Conservation (phyloP, 2,888 invertebrate species). For the Mantis religiosa region DNA sequence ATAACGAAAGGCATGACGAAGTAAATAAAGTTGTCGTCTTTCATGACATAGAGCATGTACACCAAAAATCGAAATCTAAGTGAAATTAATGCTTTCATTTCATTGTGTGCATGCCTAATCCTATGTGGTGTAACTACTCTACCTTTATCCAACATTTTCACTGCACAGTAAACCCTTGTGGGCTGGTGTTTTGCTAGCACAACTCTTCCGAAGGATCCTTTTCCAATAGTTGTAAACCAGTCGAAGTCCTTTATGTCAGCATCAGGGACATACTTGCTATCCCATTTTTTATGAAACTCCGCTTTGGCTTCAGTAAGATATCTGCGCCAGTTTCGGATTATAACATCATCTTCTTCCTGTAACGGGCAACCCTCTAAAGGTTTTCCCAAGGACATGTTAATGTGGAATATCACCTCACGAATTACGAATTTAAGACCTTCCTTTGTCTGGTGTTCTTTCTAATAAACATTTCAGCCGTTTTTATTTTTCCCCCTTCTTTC, state of each 20-base stretch:
- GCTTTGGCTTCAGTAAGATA: not conserved
- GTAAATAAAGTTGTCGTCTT: conserved; percentile 27
- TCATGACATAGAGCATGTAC: conserved; percentile 20
- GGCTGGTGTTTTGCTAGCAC: conserved; percentile 16
- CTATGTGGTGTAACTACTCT: conserved; percentile 23
- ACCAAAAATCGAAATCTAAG: conserved; percentile 19
- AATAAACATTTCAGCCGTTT: too few relatives aligned
- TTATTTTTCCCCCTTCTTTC: too few relatives aligned
- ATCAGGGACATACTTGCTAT: not conserved
- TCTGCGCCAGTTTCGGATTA: not conserved
- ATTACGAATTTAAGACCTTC: too few relatives aligned
- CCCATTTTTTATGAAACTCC: not conserved
- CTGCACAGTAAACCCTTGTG: conserved; percentile 17
- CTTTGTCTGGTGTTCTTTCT: too few relatives aligned
- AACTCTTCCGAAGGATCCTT: conserved; percentile 28
- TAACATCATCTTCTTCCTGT: not conserved
- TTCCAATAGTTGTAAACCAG: conserved; percentile 21
- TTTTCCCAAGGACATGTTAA: too few relatives aligned
- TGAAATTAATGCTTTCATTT: conserved; percentile 20
- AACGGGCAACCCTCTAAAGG: too few relatives aligned
- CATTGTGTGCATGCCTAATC: conserved; percentile 25
- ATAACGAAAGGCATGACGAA: conserved; percentile 24
- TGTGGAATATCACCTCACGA: too few relatives aligned
- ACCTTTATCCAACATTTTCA: conserved; percentile 25
- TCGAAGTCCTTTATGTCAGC: not conserved